A percentile compares a stretch with the other conserved stretches of the same genome.
phyloP scores from a whole-genome alignment of 2,797 vertebrate species.

The Hyperoplus immaculatus region DNA sequence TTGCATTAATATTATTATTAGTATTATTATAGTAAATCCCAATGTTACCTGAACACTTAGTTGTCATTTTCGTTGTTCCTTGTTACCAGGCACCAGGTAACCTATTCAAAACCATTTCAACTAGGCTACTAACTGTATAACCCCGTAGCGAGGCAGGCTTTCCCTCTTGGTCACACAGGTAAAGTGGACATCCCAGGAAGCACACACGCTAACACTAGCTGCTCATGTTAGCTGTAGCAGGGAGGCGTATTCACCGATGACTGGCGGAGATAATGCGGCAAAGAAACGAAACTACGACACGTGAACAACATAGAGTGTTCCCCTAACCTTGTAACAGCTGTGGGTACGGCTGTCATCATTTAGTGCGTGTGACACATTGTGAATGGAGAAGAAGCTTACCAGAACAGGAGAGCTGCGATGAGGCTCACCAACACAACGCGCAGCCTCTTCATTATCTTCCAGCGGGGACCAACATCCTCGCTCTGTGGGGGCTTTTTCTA shows the following conservation, averaged over 20 bases:
- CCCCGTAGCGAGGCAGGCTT: too few relatives aligned
- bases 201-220: neutral
- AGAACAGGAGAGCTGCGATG: constrained; percentile 88
- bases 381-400: constrained; percentile 78
- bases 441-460: constrained; percentile 92
- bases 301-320: neutral
- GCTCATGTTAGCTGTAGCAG: constrained; percentile 59
- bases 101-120: neutral
- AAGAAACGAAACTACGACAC: constrained; percentile 12
- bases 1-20: too few relatives aligned
- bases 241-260: constrained; percentile 27
- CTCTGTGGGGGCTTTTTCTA: constrained; percentile 74
- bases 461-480: constrained; percentile 91
- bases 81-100: neutral
- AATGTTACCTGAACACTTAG: too few relatives aligned
- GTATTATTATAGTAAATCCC: too few relatives aligned
- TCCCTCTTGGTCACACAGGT: neutral
- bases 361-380: neutral
- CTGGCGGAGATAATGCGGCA: constrained; percentile 30
- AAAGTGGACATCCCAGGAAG: neutral
- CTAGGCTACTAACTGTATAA: neutral
- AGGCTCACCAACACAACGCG: constrained; percentile 88
- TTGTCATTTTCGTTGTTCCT: neutral
- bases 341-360: neutral
- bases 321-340: neutral